Conservation (phyloP, 2,888 invertebrate species). For the Diaprepes abbreviatus region DNA sequence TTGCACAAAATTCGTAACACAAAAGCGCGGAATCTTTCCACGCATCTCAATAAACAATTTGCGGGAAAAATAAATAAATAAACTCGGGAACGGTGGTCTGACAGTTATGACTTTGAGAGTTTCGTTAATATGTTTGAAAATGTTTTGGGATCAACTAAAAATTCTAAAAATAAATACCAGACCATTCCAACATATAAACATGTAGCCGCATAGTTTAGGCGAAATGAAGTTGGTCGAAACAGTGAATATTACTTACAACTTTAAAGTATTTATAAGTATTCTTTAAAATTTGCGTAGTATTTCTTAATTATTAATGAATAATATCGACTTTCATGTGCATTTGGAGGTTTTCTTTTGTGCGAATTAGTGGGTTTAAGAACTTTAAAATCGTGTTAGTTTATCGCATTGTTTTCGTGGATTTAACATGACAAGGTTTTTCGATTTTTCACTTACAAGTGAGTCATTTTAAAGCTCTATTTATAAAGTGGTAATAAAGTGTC, state of each 20-base stretch:
- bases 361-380: background rate
- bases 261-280: constrained; percentile 39
- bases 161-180: constrained; percentile 65
- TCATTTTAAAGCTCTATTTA: constrained; percentile 29
- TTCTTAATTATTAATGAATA: background rate
- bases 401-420: background rate
- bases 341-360: constrained; percentile 18
- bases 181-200: constrained; percentile 63
- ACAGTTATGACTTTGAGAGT: constrained; percentile 37
- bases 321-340: constrained; percentile 17
- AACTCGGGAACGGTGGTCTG: constrained; percentile 22
- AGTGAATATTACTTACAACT: constrained; percentile 38
- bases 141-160: constrained; percentile 55
- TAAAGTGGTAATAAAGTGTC: constrained; percentile 15
- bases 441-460: constrained; percentile 18
- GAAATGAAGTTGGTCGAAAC: constrained; percentile 43
- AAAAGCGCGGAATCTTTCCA: constrained; percentile 1
- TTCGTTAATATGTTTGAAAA: constrained; percentile 44
- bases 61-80: constrained; percentile 39
- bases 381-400: background rate
- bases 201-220: constrained; percentile 53
- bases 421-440: constrained; percentile 10
- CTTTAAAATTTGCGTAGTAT: constrained; percentile 13
- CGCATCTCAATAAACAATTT: background rate
- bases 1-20: background rate